Evolutionary conservation across 2,113 vertebrate genomes (phyloP), one percentile per base, ranked within the genome.

Genomic region (Elephantulus edwardii): DNA sequence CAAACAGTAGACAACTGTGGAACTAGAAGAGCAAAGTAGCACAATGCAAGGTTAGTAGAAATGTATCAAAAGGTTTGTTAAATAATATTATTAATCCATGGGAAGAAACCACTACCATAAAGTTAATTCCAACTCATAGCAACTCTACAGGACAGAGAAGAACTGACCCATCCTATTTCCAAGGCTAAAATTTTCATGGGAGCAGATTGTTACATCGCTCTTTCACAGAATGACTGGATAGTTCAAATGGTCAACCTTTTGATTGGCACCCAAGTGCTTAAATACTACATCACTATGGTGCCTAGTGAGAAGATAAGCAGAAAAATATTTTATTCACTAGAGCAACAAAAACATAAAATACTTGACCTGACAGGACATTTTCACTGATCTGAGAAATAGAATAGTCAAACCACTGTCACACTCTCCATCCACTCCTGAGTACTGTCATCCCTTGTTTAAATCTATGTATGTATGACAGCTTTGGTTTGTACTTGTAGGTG

Each of bases 331-430:
- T 92, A 86, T 79, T 89, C 19, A 89, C 30, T 40, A 81, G 26
- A 83, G 17, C 60, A 89, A 94, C 54, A 81, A 93, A 93, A 88
- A 68, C 62, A 75, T 88, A 78, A 83, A 90, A 68, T 52, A 94
- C 3, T 10, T 86, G 48, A 12, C 72, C 24, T 40, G 4, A 83
- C 16, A 46, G 42, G 48, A 71, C 42, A 81, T 38, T 89, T 66
- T 80, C 48, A 78, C 6, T 94, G 62, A 87, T 91, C 13, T 50
- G 3, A 9, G 54, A 91, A 66, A 38, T 40, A 80, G 75, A 76
- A 80, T 66, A 84, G 54, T 86, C 22, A 89, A 94, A 93, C 82
- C 12, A 86, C n/a, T n/a, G n/a, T 80, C 26, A 40, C 60, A 78
- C 9, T 20, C 35, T 84, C 76, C 26, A 48, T 38, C 33, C 40